Evolutionary conservation across 2,113 vertebrate genomes (phyloP), one percentile per base, ranked within the genome.

Genomic region (Gambusia holbrooki): DNA sequence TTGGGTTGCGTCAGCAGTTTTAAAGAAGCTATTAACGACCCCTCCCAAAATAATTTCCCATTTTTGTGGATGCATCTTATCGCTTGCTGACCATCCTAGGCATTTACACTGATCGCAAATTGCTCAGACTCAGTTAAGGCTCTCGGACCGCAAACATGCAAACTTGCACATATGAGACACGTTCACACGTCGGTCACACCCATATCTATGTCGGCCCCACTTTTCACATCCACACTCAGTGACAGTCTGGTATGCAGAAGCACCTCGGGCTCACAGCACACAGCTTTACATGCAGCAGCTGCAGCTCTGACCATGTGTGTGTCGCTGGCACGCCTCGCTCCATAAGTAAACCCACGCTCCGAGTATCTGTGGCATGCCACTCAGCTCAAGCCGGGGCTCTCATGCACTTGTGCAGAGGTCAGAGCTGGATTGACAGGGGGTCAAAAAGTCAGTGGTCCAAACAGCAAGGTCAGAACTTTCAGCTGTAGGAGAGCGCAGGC

Each of bases 381-480:
- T 51, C 13, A 22, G 60, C 60, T 68, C 51, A 8, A 64, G 79
- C 37, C 25, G 4, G 73, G 84, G 83, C 68, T 73, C 74, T 62
- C 45, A 67, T 77, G 77, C 90, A 90, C 88, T 92, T 92, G 92
- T 54, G 85, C 88, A 3, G 71, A 81, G 85, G 86, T 90, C 83
- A 89, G 86, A 84, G 81, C 72, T 5, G 83, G 74, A 71, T 66
- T 68, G 67, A 8, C 74, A 58, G 7, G 51, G 69, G 87, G 88
- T 90, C 79, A 33, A 58, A 65, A 81, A 77, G 84, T 82, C 81
- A 80, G 32, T 13, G 37, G 73, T 81, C 73, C 76, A 54, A 84
- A 87, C 77, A 80, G 66, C 82, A 19, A 82, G 87, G 87, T 87
- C 77, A 86, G 78, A 75, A 75, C 87, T 71, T 88, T 82, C 77